Conservation (phyloP, 2,113 vertebrate species). For the Irena cyanogastra region DNA sequence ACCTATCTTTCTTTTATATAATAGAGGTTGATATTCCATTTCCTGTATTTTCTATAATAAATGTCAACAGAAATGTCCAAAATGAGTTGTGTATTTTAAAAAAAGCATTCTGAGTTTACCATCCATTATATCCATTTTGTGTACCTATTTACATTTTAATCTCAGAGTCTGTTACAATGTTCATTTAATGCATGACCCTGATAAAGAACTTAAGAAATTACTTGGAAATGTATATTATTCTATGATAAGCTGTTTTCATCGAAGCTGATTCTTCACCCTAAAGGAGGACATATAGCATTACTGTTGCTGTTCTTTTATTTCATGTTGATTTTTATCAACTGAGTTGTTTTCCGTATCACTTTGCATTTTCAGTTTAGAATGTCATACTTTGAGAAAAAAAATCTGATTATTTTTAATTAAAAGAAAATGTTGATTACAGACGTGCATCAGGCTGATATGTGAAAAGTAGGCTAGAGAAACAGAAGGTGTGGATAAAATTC, state of each 20-base stretch:
- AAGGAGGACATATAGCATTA: neutral
- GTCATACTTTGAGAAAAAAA: neutral
- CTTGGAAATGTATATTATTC: neutral
- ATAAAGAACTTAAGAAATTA: neutral
- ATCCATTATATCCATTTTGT: neutral
- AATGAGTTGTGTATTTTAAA: neutral
- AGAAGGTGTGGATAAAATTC: neutral
- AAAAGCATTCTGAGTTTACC: neutral
- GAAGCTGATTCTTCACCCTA: neutral
- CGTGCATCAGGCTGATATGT: rapidly evolving
- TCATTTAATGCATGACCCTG: neutral
- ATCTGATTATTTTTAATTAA: neutral
- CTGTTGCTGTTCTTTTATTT: neutral
- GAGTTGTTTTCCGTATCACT: neutral
- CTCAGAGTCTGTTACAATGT: neutral
- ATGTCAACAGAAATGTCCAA: neutral
- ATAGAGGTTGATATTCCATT: neutral
- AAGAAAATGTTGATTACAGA: neutral
- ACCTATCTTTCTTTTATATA: neutral
- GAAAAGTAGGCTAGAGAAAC: neutral
- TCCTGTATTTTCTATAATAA: neutral
- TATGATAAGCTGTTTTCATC: neutral
- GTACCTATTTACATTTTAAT: neutral
- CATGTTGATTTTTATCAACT: neutral
- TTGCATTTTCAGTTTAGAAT: neutral